These are phyloP conservation scores for Sylvilagus bachmani DNA, from an alignment of 2,113 vertebrate genomes.

Conservation along the genomic window DNA sequence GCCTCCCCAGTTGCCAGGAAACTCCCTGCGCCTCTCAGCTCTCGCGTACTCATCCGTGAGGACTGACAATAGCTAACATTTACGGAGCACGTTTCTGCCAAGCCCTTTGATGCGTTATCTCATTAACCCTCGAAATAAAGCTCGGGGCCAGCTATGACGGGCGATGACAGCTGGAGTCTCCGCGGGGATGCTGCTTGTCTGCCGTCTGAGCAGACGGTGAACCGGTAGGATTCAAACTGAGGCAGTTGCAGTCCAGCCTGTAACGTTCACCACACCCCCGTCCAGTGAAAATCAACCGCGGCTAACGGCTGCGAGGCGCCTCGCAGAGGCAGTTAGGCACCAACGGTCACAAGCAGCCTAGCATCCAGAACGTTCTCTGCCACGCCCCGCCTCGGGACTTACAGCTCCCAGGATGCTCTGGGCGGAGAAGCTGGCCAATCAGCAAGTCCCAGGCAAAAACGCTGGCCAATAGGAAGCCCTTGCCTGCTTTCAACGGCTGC, in stretches of 20 bases:
- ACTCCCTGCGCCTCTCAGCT: neutral
- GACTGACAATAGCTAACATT: neutral
- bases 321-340: too few species aligned
- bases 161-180: neutral
- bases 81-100: neutral
- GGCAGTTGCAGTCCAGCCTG: too few species aligned
- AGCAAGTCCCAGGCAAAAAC: neutral
- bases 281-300: neutral
- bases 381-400: neutral
- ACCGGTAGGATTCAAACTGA: neutral
- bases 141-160: neutral
- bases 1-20: neutral
- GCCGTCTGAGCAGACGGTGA: neutral
- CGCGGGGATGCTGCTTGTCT: neutral
- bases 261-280: neutral
- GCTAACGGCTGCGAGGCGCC: neutral
- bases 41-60: neutral
- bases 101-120: neutral
- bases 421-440: conserved; percentile 35
- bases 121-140: neutral
- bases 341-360: neutral
- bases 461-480: neutral
- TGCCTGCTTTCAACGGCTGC: rapidly evolving
- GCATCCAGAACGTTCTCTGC: neutral
- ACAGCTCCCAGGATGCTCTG: conserved; percentile 59